phyloP scores from a whole-genome alignment of 2,888 invertebrate species.

The Lymantria dispar region DNA sequence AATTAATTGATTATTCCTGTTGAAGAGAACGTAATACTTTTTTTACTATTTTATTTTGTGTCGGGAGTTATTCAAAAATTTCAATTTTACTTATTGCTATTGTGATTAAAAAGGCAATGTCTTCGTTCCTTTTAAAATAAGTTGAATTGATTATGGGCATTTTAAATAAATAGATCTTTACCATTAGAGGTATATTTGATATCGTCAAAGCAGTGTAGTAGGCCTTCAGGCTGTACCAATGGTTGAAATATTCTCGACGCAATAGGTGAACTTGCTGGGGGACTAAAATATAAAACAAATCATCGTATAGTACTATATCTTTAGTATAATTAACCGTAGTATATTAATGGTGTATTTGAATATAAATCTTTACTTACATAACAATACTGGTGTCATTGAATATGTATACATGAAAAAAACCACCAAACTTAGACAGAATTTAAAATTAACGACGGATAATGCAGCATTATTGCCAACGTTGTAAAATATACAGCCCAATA shows the following conservation, averaged over 20 bases:
- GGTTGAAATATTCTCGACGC: constrained; percentile 85
- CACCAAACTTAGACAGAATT: constrained; percentile 81
- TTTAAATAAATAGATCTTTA: constrained; percentile 49
- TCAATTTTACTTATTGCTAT: too few relatives aligned
- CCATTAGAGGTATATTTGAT: constrained; percentile 80
- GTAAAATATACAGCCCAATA: constrained; percentile 82
- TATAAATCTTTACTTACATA: constrained; percentile 74
- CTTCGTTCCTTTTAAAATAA: too few relatives aligned
- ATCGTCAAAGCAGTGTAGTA: constrained; percentile 83
- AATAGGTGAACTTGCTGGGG: constrained; percentile 83
- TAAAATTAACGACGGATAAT: constrained; percentile 81
- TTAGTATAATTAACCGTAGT: too few relatives aligned
- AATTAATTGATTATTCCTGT: too few relatives aligned
- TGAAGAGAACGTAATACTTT: too few relatives aligned
- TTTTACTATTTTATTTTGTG: too few relatives aligned
- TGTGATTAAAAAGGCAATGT: too few relatives aligned
- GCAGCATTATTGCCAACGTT: constrained; percentile 82
- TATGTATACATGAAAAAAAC: constrained; percentile 86
- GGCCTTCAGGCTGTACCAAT: constrained; percentile 85
- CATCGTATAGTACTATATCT: too few relatives aligned
- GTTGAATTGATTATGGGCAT: too few relatives aligned
- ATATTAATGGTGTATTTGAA: background rate
- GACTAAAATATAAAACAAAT: constrained; percentile 58
- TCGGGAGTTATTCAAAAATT: too few relatives aligned
- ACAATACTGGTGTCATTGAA: constrained; percentile 82